Conservation (phyloP, 1,140 invertebrate genomes). For the Maconellicoccus hirsutus region DNA sequence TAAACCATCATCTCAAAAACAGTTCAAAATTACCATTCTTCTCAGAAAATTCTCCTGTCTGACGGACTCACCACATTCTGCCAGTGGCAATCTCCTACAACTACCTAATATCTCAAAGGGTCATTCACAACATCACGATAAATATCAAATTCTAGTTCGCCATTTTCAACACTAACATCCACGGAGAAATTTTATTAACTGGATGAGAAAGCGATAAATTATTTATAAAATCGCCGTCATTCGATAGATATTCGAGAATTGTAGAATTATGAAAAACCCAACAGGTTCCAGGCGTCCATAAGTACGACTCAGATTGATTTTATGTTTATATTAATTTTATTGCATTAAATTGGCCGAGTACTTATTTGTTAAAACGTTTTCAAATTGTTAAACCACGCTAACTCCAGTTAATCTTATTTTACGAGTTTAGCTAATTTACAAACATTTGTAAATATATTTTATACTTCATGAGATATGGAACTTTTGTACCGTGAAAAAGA, state of each 20-base stretch:
- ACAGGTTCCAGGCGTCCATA: not conserved
- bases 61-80: too few relatives aligned
- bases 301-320: not conserved
- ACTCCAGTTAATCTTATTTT: not conserved
- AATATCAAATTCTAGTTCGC: too few relatives aligned
- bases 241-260: too few relatives aligned
- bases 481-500: not conserved
- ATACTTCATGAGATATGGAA: not conserved
- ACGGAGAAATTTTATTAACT: not conserved
- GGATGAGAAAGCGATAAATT: not conserved
- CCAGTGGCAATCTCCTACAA: too few relatives aligned
- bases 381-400: not conserved
- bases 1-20: too few relatives aligned
- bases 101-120: too few relatives aligned
- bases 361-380: not conserved
- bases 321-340: not conserved
- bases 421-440: not conserved
- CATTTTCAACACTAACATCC: too few relatives aligned
- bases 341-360: not conserved
- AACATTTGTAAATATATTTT: not conserved
- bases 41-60: too few relatives aligned
- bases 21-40: too few relatives aligned
- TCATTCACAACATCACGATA: too few relatives aligned
- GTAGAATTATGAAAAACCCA: too few relatives aligned
- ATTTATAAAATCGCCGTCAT: not conserved